Percentiles rank a stretch among this genome's conserved stretches.
phyloP scores from a whole-genome alignment of 2,888 invertebrate species.

The Lucinisca nassula region DNA sequence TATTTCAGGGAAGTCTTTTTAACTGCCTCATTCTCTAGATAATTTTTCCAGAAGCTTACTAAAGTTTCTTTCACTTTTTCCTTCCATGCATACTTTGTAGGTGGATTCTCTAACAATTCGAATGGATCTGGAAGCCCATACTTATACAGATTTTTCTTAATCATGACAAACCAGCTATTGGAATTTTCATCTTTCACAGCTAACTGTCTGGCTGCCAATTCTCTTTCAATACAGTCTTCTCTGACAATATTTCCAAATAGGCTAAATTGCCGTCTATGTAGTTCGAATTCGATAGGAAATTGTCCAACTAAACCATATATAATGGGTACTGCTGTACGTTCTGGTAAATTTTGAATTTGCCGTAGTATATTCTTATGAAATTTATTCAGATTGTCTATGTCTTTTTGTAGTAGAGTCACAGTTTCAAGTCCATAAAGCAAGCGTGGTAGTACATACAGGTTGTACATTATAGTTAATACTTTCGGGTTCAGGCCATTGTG shows the following conservation, averaged over 20 bases:
- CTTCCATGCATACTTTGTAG: too few species aligned
- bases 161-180: neutral
- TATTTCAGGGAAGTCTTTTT: too few species aligned
- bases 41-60: too few species aligned
- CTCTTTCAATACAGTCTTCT: neutral
- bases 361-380: neutral
- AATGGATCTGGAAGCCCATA: too few species aligned
- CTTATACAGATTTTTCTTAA: too few species aligned
- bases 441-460: neutral
- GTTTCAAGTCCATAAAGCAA: neutral
- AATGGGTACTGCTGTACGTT: neutral
- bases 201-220: neutral
- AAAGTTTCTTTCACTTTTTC: too few species aligned
- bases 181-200: neutral
- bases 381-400: neutral
- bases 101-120: too few species aligned
- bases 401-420: neutral
- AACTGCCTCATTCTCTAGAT: too few species aligned
- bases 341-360: neutral
- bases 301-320: neutral
- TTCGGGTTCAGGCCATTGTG: neutral
- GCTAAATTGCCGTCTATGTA: neutral
- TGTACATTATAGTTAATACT: neutral
- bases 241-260: neutral
- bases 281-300: neutral